These are phyloP conservation scores for Choristoneura rosaceana DNA, from an alignment of 2,888 invertebrate species.

Conservation along the genomic window DNA sequence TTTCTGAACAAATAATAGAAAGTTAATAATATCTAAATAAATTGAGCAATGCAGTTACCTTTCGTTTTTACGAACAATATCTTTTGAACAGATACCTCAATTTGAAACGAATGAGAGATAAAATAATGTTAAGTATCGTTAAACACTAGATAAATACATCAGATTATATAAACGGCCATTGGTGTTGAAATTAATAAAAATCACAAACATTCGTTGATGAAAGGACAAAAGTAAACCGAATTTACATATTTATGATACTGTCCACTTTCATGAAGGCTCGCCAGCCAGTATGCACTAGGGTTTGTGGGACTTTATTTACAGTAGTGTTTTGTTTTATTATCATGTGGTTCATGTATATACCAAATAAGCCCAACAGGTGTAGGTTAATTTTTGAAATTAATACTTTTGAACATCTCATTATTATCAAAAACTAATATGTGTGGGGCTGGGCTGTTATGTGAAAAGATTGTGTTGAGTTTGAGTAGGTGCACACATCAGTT, in stretches of 20 bases:
- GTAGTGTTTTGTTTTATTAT: neutral
- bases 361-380: too few species aligned
- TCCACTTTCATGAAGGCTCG: conserved; percentile 33
- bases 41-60: too few species aligned
- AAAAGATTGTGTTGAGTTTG: neutral
- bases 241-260: conserved; percentile 62
- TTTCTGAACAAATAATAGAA: too few species aligned
- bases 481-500: too few species aligned
- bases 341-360: neutral
- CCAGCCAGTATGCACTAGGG: conserved; percentile 2
- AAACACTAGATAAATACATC: neutral
- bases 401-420: too few species aligned
- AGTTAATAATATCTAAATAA: too few species aligned
- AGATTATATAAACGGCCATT: neutral
- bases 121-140: conserved; percentile 1
- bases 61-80: too few species aligned
- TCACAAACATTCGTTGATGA: conserved; percentile 56
- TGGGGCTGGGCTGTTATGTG: neutral
- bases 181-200: conserved; percentile 40
- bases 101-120: neutral
- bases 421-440: too few species aligned
- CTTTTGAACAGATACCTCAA: neutral
- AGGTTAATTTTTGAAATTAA: too few species aligned
- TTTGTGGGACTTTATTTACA: neutral
- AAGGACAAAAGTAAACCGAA: conserved; percentile 57